Percentiles rank a stretch among this genome's conserved stretches.
phyloP scores from a whole-genome alignment of 2,888 invertebrate genomes.

The Ormia ochracea region DNA sequence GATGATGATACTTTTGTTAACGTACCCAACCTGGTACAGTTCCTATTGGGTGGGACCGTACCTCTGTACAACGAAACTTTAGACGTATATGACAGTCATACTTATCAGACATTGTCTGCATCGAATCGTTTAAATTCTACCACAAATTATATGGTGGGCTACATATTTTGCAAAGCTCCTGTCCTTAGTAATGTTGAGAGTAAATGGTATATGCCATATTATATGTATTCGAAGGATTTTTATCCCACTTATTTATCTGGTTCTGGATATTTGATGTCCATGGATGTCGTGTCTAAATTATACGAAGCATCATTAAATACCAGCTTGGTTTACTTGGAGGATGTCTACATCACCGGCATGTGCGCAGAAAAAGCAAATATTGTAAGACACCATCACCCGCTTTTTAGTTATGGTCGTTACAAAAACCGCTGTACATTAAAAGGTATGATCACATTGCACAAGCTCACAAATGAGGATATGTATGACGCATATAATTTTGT shows the following conservation, averaged over 20 bases:
- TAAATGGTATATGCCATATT: conserved; percentile 90
- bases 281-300: conserved; percentile 81
- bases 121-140: conserved; percentile 72
- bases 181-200: conserved; percentile 85
- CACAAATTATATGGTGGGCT: conserved; percentile 82
- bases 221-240: conserved; percentile 84
- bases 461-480: conserved; percentile 78
- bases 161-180: conserved; percentile 86
- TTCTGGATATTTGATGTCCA: conserved; percentile 86
- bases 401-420: conserved; percentile 78
- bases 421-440: conserved; percentile 78
- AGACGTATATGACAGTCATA: conserved; percentile 70
- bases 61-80: conserved; percentile 76
- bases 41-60: conserved; percentile 77
- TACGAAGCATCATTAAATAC: conserved; percentile 83
- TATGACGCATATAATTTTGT: conserved; percentile 74
- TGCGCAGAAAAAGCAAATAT: conserved; percentile 81
- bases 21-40: conserved; percentile 81
- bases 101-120: conserved; percentile 68
- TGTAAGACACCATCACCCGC: conserved; percentile 81
- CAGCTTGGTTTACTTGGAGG: conserved; percentile 86
- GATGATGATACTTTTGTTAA: conserved; percentile 93
- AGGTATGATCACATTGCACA: conserved; percentile 79
- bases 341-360: conserved; percentile 87
- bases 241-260: conserved; percentile 91